phyloP scores from a whole-genome alignment of 1,140 invertebrate species.

The Notospermus geniculatus region DNA sequence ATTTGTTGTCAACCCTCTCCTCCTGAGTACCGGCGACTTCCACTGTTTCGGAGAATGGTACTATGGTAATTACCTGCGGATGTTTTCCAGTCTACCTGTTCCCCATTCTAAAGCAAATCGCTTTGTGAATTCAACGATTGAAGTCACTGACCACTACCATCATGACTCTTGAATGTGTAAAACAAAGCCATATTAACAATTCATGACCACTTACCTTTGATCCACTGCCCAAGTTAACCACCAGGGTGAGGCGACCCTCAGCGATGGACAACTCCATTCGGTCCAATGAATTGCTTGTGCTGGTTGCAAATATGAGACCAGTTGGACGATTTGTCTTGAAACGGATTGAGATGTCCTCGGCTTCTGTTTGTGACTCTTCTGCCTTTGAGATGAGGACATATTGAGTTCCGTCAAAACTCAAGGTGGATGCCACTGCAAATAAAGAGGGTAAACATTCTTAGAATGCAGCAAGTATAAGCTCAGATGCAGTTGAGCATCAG shows the following conservation, averaged over 20 bases:
- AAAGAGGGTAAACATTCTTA: slow-evolving; percentile 12
- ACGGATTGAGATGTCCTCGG: slow-evolving; percentile 84
- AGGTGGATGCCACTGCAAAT: slow-evolving; percentile 75
- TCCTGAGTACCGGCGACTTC: no score
- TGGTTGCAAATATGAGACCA: slow-evolving; percentile 55
- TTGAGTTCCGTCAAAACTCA: slow-evolving; percentile 85
- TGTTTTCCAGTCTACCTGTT: no score
- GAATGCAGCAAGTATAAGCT: no score
- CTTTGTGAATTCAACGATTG: no score
- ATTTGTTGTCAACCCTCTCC: no score
- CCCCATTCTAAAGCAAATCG: no score
- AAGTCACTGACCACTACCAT: no score
- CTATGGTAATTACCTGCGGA: no score
- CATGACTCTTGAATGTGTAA: no score
- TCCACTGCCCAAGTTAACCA: slow-evolving; percentile 77
- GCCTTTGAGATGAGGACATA: slow-evolving; percentile 77
- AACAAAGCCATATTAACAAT: no score
- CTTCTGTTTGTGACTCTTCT: slow-evolving; percentile 80
- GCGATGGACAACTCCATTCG: slow-evolving; percentile 79
- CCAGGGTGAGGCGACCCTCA: slow-evolving; percentile 74
- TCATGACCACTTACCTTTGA: slow-evolving; percentile 69
- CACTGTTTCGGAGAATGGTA: no score
- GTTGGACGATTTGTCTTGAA: slow-evolving; percentile 78
- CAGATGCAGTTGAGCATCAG: no score
- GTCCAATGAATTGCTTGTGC: slow-evolving; percentile 73